A percentile compares a stretch with the other conserved stretches of the same genome.
These are phyloP conservation scores for Craterocephalus amniculus DNA, from an alignment of 2,797 vertebrate species.

Conservation along the genomic window DNA sequence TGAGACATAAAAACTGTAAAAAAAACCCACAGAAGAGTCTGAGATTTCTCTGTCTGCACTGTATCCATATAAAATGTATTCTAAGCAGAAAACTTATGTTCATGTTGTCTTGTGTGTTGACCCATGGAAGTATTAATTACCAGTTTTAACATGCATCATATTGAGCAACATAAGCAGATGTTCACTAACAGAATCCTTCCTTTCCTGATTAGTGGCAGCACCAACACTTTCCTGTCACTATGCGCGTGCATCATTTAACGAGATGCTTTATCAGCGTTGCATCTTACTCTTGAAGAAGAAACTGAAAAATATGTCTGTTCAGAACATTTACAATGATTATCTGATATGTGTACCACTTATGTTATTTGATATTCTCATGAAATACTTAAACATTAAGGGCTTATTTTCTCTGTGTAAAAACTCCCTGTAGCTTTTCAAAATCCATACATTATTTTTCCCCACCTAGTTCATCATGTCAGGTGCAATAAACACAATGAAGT, in stretches of 20 bases:
- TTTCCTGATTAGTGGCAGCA: slow-evolving; percentile 17
- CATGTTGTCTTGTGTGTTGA: background rate
- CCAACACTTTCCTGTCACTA: background rate
- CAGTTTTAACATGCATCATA: slow-evolving; percentile 25
- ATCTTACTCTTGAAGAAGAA: background rate
- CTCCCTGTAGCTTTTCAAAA: slow-evolving; percentile 3
- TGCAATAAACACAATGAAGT: background rate
- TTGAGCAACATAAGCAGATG: slow-evolving; percentile 21
- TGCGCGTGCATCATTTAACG: slow-evolving; percentile 15
- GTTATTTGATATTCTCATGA: slow-evolving; percentile 11
- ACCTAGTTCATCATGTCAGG: slow-evolving; percentile 22
- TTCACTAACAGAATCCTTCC: slow-evolving; percentile 3
- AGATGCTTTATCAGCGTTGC: background rate
- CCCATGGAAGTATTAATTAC: background rate
- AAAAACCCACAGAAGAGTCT: background rate
- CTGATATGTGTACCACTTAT: slow-evolving; percentile 16
- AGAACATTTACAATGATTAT: slow-evolving; percentile 18
- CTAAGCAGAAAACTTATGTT: background rate
- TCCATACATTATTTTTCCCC: slow-evolving; percentile 2
- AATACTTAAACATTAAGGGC: slow-evolving; percentile 3
- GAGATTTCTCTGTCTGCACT: background rate
- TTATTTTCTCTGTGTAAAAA: slow-evolving; percentile 3
- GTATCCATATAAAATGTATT: background rate
- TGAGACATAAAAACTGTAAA: background rate
- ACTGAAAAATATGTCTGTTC: slow-evolving; percentile 2